These are phyloP conservation scores for Nemotelus pantherinus DNA, from an alignment of 2,888 invertebrate genomes.

Conservation along the genomic window DNA sequence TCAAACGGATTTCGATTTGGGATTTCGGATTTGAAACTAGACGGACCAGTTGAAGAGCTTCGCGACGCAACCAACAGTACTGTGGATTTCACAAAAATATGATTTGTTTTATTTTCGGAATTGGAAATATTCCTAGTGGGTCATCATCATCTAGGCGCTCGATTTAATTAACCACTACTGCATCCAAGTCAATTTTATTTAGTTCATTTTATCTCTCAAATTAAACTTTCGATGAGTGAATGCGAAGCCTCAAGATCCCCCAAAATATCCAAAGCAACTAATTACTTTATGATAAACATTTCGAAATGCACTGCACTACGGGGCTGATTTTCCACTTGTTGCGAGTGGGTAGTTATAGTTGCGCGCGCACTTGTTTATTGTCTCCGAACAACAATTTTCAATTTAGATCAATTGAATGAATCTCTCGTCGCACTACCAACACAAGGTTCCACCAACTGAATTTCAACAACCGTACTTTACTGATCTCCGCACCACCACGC, in stretches of 20 bases:
- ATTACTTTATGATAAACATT: not conserved
- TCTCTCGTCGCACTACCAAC: slow-evolving; percentile 26
- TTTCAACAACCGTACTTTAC: not conserved
- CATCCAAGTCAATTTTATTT: no score
- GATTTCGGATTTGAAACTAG: no score
- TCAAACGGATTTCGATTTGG: no score
- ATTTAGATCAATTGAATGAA: slow-evolving; percentile 43
- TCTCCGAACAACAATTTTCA: slow-evolving; percentile 27
- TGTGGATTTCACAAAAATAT: no score
- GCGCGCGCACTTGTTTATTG: slow-evolving; percentile 40
- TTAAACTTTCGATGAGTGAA: no score
- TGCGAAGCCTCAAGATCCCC: not conserved
- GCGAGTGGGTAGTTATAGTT: not conserved
- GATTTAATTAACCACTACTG: no score
- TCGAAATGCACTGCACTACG: not conserved
- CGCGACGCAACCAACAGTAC: no score
- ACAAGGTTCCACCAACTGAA: slow-evolving; percentile 30
- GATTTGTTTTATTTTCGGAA: no score
- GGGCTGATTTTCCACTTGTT: not conserved
- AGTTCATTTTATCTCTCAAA: no score
- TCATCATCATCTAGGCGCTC: no score
- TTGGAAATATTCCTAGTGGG: no score
- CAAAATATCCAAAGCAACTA: not conserved
- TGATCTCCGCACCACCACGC: not conserved
- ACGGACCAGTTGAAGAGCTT: no score